Evolutionary conservation across 1,140 invertebrate genomes (phyloP).

Genomic region (Geopemphigus sp.): DNA sequence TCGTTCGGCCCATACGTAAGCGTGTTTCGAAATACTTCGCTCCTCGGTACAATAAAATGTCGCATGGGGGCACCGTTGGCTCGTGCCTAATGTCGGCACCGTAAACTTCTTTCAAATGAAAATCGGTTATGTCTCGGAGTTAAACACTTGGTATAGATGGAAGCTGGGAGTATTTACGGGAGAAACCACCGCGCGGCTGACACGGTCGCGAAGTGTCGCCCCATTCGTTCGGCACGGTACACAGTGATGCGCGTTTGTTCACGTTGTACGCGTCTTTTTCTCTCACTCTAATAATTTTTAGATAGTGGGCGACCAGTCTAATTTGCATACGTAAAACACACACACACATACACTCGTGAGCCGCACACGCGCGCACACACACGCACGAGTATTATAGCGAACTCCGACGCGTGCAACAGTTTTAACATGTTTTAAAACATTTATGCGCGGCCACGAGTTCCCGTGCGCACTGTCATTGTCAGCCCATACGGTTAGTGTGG

Average conservation of each 20-base stretch:
- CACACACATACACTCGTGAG: slow-evolving; percentile 4
- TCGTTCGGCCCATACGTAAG: too few relatives aligned
- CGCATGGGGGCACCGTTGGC: too few relatives aligned
- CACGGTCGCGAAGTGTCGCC: neutral
- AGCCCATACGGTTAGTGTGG: slow-evolving; percentile 22
- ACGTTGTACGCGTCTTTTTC: neutral
- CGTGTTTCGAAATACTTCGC: too few relatives aligned
- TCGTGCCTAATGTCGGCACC: too few relatives aligned
- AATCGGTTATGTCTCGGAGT: too few relatives aligned
- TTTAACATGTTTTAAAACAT: slow-evolving; percentile 38
- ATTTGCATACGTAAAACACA: slow-evolving; percentile 17
- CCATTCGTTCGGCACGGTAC: slow-evolving; percentile 8
- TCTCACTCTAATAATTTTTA: slow-evolving; percentile 27
- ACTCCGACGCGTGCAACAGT: slow-evolving; percentile 28
- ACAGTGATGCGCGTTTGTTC: neutral
- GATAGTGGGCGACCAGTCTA: slow-evolving; percentile 27
- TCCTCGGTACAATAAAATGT: too few relatives aligned
- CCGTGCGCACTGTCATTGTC: slow-evolving; percentile 28
- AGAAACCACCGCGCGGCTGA: neutral
- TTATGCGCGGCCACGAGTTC: slow-evolving; percentile 37
- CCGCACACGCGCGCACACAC: neutral
- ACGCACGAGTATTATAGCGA: neutral
- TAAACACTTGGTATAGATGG: too few relatives aligned
- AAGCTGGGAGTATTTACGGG: too few relatives aligned
- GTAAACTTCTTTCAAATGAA: too few relatives aligned